Evolutionary conservation across 2,797 vertebrate genomes (phyloP).

Genomic region (Onychomys leucogaster): DNA sequence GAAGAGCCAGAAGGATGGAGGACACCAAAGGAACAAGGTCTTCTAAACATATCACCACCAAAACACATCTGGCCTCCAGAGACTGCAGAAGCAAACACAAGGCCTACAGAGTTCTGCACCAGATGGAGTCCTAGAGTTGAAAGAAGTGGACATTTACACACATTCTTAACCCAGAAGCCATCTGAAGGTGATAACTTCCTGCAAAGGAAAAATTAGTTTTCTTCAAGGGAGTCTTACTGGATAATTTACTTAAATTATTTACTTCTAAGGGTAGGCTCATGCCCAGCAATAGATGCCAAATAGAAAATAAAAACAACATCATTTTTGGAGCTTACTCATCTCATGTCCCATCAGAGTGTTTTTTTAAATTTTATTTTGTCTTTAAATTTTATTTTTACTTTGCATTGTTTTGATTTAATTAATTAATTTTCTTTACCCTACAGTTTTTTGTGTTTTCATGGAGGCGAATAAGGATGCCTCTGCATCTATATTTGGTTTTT

Average conservation of each 20-base stretch:
- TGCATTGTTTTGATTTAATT: neutral
- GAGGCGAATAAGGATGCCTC: neutral
- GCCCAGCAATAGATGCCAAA: neutral
- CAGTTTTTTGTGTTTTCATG: neutral
- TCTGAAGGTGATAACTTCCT: too few species aligned
- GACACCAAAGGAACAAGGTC: neutral
- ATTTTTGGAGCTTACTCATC: neutral
- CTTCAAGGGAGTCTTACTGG: neutral
- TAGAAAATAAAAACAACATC: neutral
- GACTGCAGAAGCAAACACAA: neutral
- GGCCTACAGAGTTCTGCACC: neutral
- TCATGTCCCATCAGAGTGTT: neutral
- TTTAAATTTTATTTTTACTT: neutral
- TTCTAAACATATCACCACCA: neutral
- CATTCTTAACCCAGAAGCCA: neutral
- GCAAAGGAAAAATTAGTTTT: neutral
- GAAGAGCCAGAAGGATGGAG: neutral
- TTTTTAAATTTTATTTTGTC: neutral
- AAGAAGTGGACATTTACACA: too few species aligned
- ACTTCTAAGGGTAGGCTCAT: too few species aligned
- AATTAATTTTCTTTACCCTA: neutral
- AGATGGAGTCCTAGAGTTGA: neutral
- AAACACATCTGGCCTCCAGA: too few species aligned
- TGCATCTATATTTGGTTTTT: neutral
- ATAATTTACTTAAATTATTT: neutral